Evolutionary conservation across 2,888 invertebrate species (phyloP).

Genomic region (Eupeodes latifasciatus): DNA sequence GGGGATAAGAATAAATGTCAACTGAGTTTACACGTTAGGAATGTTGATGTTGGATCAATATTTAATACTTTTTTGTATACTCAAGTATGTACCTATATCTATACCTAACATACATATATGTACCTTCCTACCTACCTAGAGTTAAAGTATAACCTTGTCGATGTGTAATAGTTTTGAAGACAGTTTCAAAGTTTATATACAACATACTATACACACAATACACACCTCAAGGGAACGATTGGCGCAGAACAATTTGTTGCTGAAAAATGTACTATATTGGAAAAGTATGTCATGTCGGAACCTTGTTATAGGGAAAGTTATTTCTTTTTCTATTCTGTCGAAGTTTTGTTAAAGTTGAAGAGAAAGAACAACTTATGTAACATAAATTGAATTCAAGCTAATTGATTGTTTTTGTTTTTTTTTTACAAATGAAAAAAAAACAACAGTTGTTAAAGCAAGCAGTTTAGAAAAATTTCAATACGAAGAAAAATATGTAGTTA

Average conservation of each 20-base stretch:
- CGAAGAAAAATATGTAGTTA: too few species aligned
- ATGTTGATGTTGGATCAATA: conserved; percentile 36
- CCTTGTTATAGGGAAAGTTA: neutral
- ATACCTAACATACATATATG: too few species aligned
- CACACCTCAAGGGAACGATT: conserved; percentile 26
- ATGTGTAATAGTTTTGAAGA: conserved; percentile 21
- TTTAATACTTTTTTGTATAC: conserved; percentile 18
- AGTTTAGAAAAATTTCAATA: too few species aligned
- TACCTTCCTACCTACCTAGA: neutral
- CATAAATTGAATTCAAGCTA: too few species aligned
- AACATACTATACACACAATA: neutral
- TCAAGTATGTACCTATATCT: neutral
- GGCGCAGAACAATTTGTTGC: conserved; percentile 29
- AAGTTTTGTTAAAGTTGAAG: too few species aligned
- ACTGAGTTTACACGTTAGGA: conserved; percentile 4
- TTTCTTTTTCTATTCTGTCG: neutral
- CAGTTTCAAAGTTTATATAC: neutral
- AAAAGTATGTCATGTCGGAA: conserved; percentile 8
- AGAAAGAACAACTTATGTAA: too few species aligned
- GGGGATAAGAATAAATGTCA: neutral
- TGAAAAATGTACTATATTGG: neutral
- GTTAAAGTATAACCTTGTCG: conserved; percentile 14
- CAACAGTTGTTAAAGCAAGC: too few species aligned
- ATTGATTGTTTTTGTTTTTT: too few species aligned
- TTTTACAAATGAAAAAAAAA: too few species aligned